Evolutionary conservation across 2,797 vertebrate genomes (phyloP).

Genomic region (Strix occidentalis): DNA sequence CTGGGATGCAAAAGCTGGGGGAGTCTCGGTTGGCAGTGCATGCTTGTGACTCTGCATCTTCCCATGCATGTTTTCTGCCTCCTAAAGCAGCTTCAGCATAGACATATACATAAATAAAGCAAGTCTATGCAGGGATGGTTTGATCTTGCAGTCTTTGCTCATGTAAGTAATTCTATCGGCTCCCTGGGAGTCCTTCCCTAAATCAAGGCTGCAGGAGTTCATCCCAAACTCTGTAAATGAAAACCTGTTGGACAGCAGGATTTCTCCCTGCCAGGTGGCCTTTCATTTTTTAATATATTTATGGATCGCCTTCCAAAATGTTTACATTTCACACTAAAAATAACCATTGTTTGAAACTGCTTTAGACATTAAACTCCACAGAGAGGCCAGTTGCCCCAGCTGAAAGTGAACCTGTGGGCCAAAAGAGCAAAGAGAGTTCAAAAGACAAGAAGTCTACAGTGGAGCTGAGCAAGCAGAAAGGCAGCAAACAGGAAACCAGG

Average conservation of each 20-base stretch:
- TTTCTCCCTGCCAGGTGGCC: not conserved
- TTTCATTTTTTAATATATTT: not conserved
- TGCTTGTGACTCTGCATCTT: not conserved
- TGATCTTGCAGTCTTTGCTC: not conserved
- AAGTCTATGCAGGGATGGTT: not conserved
- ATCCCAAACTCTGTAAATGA: not conserved
- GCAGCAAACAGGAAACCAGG: constrained; percentile 55
- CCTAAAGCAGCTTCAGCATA: not conserved
- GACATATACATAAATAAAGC: not conserved
- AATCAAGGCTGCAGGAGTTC: not conserved
- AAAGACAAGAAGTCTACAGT: constrained; percentile 62
- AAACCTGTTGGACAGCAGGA: not conserved
- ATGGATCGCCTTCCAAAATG: not conserved
- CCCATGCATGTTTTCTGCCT: not conserved
- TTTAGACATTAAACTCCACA: constrained; percentile 68
- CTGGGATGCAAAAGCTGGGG: not conserved
- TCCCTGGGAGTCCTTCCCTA: not conserved
- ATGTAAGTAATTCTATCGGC: not conserved
- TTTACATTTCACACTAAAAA: not conserved
- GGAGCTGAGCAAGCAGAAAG: constrained; percentile 60
- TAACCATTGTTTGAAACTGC: constrained; percentile 35
- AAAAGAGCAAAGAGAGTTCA: constrained; percentile 66
- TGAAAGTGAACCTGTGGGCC: constrained; percentile 58
- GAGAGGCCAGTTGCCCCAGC: constrained; percentile 62
- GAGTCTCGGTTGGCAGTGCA: not conserved